Evolutionary conservation across 2,888 invertebrate species (phyloP).

Genomic region (Stenotaenia linearis): DNA sequence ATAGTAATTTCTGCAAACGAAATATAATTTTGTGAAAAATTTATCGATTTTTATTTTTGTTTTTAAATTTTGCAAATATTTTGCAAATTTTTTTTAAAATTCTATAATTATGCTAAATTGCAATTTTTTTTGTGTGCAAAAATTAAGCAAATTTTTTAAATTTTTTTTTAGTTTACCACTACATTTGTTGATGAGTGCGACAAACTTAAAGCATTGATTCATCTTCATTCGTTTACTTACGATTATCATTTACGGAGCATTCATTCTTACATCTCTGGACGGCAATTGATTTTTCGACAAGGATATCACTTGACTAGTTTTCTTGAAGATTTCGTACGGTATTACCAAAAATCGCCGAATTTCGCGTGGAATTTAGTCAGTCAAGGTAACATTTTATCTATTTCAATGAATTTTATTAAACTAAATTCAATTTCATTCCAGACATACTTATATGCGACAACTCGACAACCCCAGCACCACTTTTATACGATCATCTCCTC

Average conservation of each 20-base stretch:
- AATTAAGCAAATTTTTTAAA: background rate
- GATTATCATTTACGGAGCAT: slow-evolving; percentile 67
- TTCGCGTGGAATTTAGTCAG: slow-evolving; percentile 66
- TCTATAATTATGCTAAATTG: too few species aligned
- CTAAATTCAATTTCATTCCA: slow-evolving; percentile 42
- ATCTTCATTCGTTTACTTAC: slow-evolving; percentile 70
- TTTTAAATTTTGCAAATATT: too few species aligned
- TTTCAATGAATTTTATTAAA: background rate
- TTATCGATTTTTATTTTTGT: too few species aligned
- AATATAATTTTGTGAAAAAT: too few species aligned
- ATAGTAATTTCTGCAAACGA: too few species aligned
- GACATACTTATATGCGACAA: slow-evolving; percentile 57
- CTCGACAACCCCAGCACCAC: slow-evolving; percentile 58
- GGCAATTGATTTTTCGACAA: slow-evolving; percentile 52
- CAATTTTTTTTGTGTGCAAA: too few species aligned
- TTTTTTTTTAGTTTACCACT: slow-evolving; percentile 53
- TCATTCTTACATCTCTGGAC: slow-evolving; percentile 59
- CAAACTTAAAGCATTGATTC: slow-evolving; percentile 63
- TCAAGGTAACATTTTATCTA: slow-evolving; percentile 53
- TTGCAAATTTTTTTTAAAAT: too few species aligned
- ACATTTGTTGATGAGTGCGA: slow-evolving; percentile 64
- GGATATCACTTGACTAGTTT: slow-evolving; percentile 68
- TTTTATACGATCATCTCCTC: slow-evolving; percentile 64
- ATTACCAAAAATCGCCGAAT: slow-evolving; percentile 69
- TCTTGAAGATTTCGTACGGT: slow-evolving; percentile 67